A percentile compares a stretch with the other conserved stretches of the same genome.
Conservation (phyloP, 2,888 invertebrate genomes). For the Orthosia gracilis region DNA sequence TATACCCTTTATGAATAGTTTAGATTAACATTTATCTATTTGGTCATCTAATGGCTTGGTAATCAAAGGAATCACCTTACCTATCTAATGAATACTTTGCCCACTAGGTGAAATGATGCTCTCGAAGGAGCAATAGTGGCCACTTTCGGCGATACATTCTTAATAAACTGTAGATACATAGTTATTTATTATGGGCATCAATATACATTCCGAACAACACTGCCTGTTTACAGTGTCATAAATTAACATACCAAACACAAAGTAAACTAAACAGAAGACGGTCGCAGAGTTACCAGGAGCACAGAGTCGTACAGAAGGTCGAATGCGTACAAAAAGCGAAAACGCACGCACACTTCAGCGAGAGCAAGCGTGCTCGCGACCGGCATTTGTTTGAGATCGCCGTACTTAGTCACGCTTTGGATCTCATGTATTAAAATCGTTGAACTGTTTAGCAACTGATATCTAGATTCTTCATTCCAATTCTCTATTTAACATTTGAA, state of each 20-base stretch:
- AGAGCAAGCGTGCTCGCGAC: too few relatives aligned
- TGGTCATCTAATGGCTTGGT: not conserved
- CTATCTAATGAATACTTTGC: too few relatives aligned
- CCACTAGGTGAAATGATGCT: too few relatives aligned
- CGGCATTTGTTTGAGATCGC: too few relatives aligned
- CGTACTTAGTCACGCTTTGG: too few relatives aligned
- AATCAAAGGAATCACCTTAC: too few relatives aligned
- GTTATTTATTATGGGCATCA: slow-evolving; percentile 6
- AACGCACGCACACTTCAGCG: not conserved
- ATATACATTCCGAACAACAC: slow-evolving; percentile 10
- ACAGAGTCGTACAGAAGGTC: not conserved
- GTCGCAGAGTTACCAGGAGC: not conserved
- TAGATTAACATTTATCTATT: not conserved
- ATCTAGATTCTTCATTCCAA: too few relatives aligned
- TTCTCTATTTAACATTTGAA: too few relatives aligned
- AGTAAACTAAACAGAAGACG: slow-evolving; percentile 8
- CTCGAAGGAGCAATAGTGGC: not conserved
- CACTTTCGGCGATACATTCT: not conserved
- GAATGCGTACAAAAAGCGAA: not conserved
- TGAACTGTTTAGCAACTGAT: too few relatives aligned
- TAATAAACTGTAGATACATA: slow-evolving; percentile 5
- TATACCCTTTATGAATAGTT: not conserved
- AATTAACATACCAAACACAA: slow-evolving; percentile 6
- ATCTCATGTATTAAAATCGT: too few relatives aligned
- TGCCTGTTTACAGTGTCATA: not conserved